Percentiles rank a stretch among this genome's conserved stretches.
Evolutionary conservation across 2,888 invertebrate genomes (phyloP).

Genomic region (Melinaea menophilus): DNA sequence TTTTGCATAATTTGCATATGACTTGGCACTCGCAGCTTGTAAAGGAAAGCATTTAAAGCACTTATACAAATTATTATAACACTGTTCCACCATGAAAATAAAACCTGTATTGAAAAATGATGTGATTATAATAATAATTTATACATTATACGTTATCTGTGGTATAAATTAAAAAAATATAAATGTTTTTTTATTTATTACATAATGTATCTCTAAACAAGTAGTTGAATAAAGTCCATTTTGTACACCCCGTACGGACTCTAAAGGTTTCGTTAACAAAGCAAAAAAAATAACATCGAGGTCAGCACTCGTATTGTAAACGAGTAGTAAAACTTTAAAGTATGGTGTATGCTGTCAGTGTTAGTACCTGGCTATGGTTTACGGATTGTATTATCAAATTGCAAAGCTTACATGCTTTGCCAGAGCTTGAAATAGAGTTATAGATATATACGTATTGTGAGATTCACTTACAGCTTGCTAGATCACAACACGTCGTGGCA

Average conservation of each 20-base stretch:
- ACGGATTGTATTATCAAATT: constrained; percentile 52
- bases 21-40: not conserved
- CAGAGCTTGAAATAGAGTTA: constrained; percentile 24
- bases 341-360: constrained; percentile 36
- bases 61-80: no score
- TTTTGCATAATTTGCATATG: constrained; percentile 5
- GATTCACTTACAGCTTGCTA: constrained; percentile 56
- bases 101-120: not conserved
- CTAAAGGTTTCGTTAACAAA: constrained; percentile 29
- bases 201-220: no score
- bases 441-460: constrained; percentile 29
- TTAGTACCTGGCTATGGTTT: constrained; percentile 47
- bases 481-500: constrained; percentile 47
- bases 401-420: constrained; percentile 44
- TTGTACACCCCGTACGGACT: constrained; percentile 20
- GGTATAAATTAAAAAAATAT: no score
- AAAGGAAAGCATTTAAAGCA: not conserved
- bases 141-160: not conserved
- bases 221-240: not conserved
- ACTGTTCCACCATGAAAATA: no score
- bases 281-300: constrained; percentile 34
- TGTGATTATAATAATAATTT: not conserved
- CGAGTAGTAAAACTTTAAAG: constrained; percentile 46
- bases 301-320: constrained; percentile 38
- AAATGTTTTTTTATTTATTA: no score